Evolutionary conservation across 2,888 invertebrate genomes (phyloP).

Genomic region (Hirtodrosophila trivittata): DNA sequence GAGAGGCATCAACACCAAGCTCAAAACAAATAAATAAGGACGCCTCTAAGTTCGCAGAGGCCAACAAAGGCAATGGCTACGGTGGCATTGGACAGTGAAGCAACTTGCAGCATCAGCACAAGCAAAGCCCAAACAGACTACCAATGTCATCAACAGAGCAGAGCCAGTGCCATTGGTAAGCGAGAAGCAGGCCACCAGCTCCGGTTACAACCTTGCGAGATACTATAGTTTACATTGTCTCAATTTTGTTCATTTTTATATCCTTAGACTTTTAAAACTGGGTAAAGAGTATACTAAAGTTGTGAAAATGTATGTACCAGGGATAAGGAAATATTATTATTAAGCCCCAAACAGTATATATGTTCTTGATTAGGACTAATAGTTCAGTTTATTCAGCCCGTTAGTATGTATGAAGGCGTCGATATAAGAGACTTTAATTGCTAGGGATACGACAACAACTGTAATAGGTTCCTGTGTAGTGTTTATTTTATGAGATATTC

Average conservation of each 20-base stretch:
- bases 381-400: conserved; percentile 29
- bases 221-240: conserved; percentile 45
- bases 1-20: conserved; percentile 11
- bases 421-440: no score
- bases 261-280: no score
- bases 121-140: conserved; percentile 51
- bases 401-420: no score
- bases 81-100: conserved; percentile 56
- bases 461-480: no score
- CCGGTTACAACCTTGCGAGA: not conserved
- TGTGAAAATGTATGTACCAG: no score
- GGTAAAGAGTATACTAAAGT: no score
- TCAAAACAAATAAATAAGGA: conserved; percentile 17
- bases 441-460: no score
- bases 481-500: no score
- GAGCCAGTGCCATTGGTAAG: conserved; percentile 26
- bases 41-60: conserved; percentile 70
- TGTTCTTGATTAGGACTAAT: no score
- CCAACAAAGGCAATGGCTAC: conserved; percentile 35
- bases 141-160: conserved; percentile 59
- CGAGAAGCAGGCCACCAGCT: conserved; percentile 19
- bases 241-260: conserved; percentile 27
- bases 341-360: no score
- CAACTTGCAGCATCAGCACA: conserved; percentile 37
- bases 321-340: no score